Evolutionary conservation across 2,113 vertebrate species (phyloP), one percentile per base, ranked within the genome.

Genomic region (Podilymbus podiceps): DNA sequence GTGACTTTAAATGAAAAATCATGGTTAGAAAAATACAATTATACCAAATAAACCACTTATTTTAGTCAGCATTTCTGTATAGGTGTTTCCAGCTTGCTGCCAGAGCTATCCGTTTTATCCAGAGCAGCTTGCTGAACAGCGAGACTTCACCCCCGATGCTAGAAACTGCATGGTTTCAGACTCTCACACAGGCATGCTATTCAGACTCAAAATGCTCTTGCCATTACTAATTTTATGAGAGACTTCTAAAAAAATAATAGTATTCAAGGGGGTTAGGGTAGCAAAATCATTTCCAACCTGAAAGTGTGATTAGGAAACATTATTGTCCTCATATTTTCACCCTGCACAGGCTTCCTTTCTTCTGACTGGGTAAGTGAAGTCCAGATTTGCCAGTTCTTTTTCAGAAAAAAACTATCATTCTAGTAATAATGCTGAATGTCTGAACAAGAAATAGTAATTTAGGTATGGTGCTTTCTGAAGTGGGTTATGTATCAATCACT

Each of bases 41-140:
- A 85, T 86, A 80, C 15, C 16, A 56, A 78, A 71, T 38, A 85
- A 80, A n/a, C 15, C 47, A 52, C 73, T 88, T 90, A 35, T 89
- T 95, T 91, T 0, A 0, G 15, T 64, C 4, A 1, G 6, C 42
- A 52, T 12, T 76, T 76, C 50, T 50, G 6, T 40, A 59, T 63
- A 15, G 1, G 38, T 85, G 59, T 71, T 83, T 90, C 49, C 82
- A 95, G 55, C 42, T 86, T 66, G 25, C 62, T 85, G 50, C 74
- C 50, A 85, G 59, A 64, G 31, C 20, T 93, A 30, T 50, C 69
- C 6, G 1, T 40, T 44, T 44, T 64, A 64, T 62, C 35, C 52
- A 74, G 64, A 92, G 67, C 95, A 95, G 84, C 85, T 69, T 91
- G 82, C 52, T 83, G 72, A 90, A 86, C 81, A 88, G 95, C 1